These are phyloP conservation scores for Platichthys flesus DNA, from an alignment of 2,113 vertebrate genomes.

Conservation along the genomic window DNA sequence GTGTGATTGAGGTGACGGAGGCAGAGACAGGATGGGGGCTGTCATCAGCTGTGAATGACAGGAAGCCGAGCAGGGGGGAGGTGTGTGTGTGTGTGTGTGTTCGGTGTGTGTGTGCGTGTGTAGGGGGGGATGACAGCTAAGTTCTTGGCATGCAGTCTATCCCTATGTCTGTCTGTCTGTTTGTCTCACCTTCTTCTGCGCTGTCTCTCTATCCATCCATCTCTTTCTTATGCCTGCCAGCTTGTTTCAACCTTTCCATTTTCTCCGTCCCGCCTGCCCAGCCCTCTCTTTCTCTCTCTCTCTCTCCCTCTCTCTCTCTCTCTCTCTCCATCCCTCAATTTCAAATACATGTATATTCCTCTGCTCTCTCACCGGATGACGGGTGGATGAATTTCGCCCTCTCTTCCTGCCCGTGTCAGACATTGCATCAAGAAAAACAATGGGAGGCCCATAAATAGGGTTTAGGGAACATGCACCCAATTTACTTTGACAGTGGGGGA, in stretches of 20 bases:
- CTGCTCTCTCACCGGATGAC: slow-evolving; percentile 22
- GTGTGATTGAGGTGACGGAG: slow-evolving; percentile 77
- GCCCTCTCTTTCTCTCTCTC: slow-evolving; percentile 38
- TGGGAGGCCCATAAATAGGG: slow-evolving; percentile 73
- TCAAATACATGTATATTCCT: slow-evolving; percentile 23
- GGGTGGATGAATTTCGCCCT: slow-evolving; percentile 61
- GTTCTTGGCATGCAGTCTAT: slow-evolving; percentile 54
- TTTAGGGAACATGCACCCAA: slow-evolving; percentile 79
- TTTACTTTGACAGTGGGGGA: slow-evolving; percentile 71
- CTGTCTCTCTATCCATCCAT: slow-evolving; percentile 33
- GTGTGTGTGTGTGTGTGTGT: not conserved
- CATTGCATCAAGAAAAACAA: slow-evolving; percentile 75
- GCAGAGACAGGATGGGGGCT: slow-evolving; percentile 71
- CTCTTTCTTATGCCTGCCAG: slow-evolving; percentile 10
- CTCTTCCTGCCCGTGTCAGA: slow-evolving; percentile 62
- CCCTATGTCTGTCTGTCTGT: slow-evolving; percentile 22
- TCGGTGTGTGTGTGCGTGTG: not conserved
- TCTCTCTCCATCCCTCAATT: slow-evolving; percentile 26
- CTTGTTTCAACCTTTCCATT: slow-evolving; percentile 19
- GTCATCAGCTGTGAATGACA: slow-evolving; percentile 75
- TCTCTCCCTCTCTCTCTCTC: slow-evolving; percentile 26
- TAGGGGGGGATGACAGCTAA: slow-evolving; percentile 37
- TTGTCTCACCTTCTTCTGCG: slow-evolving; percentile 30
- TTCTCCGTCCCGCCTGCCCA: slow-evolving; percentile 42
- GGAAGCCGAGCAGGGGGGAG: slow-evolving; percentile 42